Percentiles rank a stretch among this genome's conserved stretches.
Conservation (phyloP, 2,113 vertebrate species). For the Zapornia atra region DNA sequence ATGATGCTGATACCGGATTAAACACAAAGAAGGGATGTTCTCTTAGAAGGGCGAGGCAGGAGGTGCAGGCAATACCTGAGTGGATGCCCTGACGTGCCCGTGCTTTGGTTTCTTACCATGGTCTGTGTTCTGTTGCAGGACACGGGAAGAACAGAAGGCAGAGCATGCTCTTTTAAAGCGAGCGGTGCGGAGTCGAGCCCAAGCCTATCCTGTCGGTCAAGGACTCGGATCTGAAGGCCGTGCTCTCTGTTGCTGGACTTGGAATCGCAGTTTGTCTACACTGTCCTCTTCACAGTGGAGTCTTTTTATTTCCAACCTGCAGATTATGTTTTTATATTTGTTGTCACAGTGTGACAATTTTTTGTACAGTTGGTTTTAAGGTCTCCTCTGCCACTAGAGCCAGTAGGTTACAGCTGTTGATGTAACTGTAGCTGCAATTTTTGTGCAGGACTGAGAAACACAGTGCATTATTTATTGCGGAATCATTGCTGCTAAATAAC, state of each 20-base stretch:
- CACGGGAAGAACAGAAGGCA: constrained; percentile 98
- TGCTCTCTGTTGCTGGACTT: constrained; percentile 81
- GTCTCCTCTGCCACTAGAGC: constrained; percentile 86
- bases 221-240: constrained; percentile 77
- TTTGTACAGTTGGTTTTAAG: constrained; percentile 86
- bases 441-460: constrained; percentile 87
- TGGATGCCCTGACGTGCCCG: background rate
- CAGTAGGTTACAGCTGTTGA: constrained; percentile 84
- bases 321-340: constrained; percentile 85
- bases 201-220: constrained; percentile 63
- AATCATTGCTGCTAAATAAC: constrained; percentile 98
- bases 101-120: constrained; percentile 55
- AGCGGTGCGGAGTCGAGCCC: constrained; percentile 67
- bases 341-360: constrained; percentile 88
- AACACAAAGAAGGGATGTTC: background rate
- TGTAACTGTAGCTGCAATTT: constrained; percentile 87
- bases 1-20: background rate
- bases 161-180: constrained; percentile 97
- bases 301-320: constrained; percentile 85
- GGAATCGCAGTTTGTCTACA: constrained; percentile 80
- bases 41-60: background rate
- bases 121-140: constrained; percentile 79
- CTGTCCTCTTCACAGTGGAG: constrained; percentile 84
- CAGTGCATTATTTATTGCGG: constrained; percentile 96
- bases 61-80: background rate